These are phyloP conservation scores for Celastrina argiolus DNA, from an alignment of 2,888 invertebrate species.

Conservation along the genomic window DNA sequence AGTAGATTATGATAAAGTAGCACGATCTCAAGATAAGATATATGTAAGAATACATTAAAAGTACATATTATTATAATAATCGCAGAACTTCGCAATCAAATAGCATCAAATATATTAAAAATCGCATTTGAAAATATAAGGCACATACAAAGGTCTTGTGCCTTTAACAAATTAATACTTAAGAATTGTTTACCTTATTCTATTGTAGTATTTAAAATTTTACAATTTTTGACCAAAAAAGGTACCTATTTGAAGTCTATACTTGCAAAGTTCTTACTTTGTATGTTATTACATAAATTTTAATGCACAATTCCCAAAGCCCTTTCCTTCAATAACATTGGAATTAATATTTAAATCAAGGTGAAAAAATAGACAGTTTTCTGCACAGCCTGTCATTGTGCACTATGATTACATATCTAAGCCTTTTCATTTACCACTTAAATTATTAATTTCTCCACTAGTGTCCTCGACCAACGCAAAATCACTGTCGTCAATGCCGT, in stretches of 20 bases:
- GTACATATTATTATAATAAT: not conserved
- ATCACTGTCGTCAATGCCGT: slow-evolving; percentile 40
- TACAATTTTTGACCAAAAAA: too few relatives aligned
- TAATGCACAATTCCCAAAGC: not conserved
- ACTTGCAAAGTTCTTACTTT: too few relatives aligned
- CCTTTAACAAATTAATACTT: not conserved
- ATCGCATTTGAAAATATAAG: not conserved
- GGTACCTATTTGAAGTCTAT: too few relatives aligned
- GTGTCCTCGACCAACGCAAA: slow-evolving; percentile 55
- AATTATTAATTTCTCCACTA: slow-evolving; percentile 19
- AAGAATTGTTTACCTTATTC: too few relatives aligned
- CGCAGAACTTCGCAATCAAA: not conserved
- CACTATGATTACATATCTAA: not conserved
- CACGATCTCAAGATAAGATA: slow-evolving; percentile 6
- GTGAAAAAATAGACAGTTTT: not conserved
- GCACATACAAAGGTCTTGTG: not conserved
- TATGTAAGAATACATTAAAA: not conserved
- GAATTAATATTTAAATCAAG: not conserved
- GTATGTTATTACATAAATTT: too few relatives aligned
- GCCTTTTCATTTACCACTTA: slow-evolving; percentile 6
- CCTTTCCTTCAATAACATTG: not conserved
- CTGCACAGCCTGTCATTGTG: too few relatives aligned
- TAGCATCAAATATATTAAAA: not conserved
- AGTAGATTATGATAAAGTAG: slow-evolving; percentile 3
- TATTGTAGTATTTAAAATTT: too few relatives aligned